These are phyloP conservation scores for Raja brachyura DNA, from an alignment of 2,113 vertebrate genomes.

Conservation along the genomic window DNA sequence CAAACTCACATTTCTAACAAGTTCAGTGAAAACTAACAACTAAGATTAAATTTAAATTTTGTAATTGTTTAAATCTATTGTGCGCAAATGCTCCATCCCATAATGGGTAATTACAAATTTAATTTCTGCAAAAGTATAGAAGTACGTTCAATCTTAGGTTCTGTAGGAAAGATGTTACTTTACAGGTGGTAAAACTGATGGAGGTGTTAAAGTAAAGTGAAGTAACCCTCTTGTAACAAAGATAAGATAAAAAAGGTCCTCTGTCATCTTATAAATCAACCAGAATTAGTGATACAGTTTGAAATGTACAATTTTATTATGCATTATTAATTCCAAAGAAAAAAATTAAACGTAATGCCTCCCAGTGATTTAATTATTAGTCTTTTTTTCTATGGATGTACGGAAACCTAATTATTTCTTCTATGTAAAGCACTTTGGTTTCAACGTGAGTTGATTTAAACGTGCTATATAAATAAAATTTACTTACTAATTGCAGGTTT, in stretches of 20 bases:
- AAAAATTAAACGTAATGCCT: not conserved
- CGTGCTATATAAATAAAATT: no score
- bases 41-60: not conserved
- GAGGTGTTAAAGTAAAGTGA: not conserved
- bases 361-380: not conserved
- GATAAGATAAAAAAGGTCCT: not conserved
- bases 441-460: no score
- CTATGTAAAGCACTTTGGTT: no score
- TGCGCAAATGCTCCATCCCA: not conserved
- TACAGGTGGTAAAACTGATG: not conserved
- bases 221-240: not conserved
- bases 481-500: not conserved
- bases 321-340: constrained; percentile 5
- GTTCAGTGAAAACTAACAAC: not conserved
- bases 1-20: not conserved
- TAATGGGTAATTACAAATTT: not conserved
- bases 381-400: no score
- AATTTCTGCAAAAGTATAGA: not conserved
- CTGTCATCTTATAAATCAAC: not conserved
- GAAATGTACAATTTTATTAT: not conserved
- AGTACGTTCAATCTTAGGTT: not conserved
- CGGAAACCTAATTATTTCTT: no score
- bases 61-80: not conserved
- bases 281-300: not conserved
- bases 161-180: not conserved